Evolutionary conservation across 2,888 invertebrate genomes (phyloP), one percentile per base, ranked within the genome.

Genomic region (Ptychoptera contaminata): DNA sequence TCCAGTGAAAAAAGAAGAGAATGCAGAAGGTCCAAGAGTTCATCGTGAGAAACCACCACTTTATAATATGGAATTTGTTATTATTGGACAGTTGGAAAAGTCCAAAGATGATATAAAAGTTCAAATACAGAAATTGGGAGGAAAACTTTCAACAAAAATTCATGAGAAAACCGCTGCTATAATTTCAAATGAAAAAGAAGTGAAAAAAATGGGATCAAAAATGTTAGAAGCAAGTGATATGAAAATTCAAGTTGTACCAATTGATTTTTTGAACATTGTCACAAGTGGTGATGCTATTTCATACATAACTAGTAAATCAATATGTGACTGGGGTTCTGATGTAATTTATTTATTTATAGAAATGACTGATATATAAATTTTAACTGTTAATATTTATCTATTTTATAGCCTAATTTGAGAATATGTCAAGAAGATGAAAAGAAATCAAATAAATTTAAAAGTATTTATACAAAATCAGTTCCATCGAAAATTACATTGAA

Each of bases 311-410:
- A 75, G 79, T 52, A 77, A 82, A 59, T 79, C 76, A 49, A 77
- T 92, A 51, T 82, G 82, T 29, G 69, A 76, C 43, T 92, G 92
- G 92, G 90, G 90, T 11, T 75, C 79, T 15, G 84, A 90, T 61
- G 81, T 82, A 67, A 72, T 72, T 70, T 41, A 16, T n/a, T 12
- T 31, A 32, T 31, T 40, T 32, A 4, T 32, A 32, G 31, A 15
- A 12, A 36, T 36, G 2, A 3, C 14, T 30, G 16, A 40, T 12
- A 11, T 16, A 29, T 40, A 32, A 31, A 16, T 16, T 42, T 11
- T 36, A 5, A 43, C 23, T 45, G 48, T 46, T 49, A 49, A 47
- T 49, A 29, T 32, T 10, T 30, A 37, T 40, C 29, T 45, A 44
- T 41, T 49, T 40, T 16, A 50, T 14, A 70, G 70, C 72, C 73